phyloP scores from a whole-genome alignment of 2,888 invertebrate genomes.

The Erpobdella octoculata region DNA sequence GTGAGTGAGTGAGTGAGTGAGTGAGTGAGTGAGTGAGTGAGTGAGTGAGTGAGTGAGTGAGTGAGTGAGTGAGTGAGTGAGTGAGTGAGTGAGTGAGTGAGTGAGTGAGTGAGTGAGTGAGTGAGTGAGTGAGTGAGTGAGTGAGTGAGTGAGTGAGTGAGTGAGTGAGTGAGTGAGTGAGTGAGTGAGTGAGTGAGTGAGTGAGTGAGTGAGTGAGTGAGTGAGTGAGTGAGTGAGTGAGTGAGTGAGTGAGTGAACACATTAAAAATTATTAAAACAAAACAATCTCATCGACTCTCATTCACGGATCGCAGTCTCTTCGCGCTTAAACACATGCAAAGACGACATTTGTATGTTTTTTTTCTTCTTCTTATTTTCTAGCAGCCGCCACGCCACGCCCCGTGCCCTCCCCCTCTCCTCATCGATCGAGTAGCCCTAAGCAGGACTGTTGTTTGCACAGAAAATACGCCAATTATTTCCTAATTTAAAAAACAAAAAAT shows the following conservation, averaged over 20 bases:
- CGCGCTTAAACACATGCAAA: too few relatives aligned
- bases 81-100: neutral
- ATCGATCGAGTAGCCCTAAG: too few relatives aligned
- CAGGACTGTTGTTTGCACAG: too few relatives aligned
- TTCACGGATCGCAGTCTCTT: too few relatives aligned
- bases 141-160: neutral
- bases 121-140: neutral
- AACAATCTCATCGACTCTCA: too few relatives aligned
- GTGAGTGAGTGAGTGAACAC: slow-evolving; percentile 1
- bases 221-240: slow-evolving; percentile 1
- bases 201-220: slow-evolving; percentile 1
- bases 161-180: slow-evolving; percentile 1
- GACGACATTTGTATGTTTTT: too few relatives aligned
- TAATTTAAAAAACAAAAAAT: too few relatives aligned
- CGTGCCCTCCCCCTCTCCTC: too few relatives aligned
- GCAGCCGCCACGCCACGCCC: too few relatives aligned
- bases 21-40: neutral
- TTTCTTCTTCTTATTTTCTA: too few relatives aligned
- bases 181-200: slow-evolving; percentile 1
- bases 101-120: neutral
- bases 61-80: neutral
- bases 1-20: too few relatives aligned
- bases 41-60: neutral
- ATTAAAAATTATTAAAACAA: neutral
- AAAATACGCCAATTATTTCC: too few relatives aligned